Base-by-base conservation (phyloP, 2,113 vertebrate species). In the Pimephales promelas region DNA sequence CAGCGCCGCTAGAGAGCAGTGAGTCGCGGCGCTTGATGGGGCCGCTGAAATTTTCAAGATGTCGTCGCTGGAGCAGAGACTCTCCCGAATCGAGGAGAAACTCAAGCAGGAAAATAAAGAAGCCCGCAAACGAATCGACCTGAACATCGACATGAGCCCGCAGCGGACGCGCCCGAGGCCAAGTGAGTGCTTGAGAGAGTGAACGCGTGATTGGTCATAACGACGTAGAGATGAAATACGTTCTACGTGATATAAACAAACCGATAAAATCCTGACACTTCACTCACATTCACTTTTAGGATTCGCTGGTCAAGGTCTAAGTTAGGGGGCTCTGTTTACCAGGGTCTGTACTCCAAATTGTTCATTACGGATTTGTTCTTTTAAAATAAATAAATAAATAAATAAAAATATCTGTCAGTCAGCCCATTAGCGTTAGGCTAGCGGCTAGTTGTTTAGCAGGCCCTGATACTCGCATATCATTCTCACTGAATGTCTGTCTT, bases 11-110 rank as follows among this genome's bases (percentile, higher is more conserved):
- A 84, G 84, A 89, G 86, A 91, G 90, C 90, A 82, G 85, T 77
- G 43, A 70, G 85, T 81, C 78, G 85, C 73, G 62, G 54, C 89
- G 75, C 89, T 93, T 89, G 89, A 92, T 92, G 92, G 88, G 92
- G 90, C 91, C 93, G 89, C 91, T 92, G 83, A 90, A 87, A 88
- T 93, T 93, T 94, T 94, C 94, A 95, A 95, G 93, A 95, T 95
- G 94, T 95, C 94, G 94, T 95, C 94, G 92, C 91, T 95, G 90
- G 94, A 95, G 87, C 92, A 95, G 94, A 95, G 94, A 90, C 91
- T 95, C 88, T 95, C 94, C 88, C 92, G 94, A 88, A 95, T 95
- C 90, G 94, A 95, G 92, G 94, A 95, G 93, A 94, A 94, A 90
- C 90, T 95, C 87, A 95, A 94, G 89, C 94, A 94, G 83, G 94